Percentiles rank a stretch among this genome's conserved stretches.
phyloP scores from a whole-genome alignment of 2,888 invertebrate species.

The Caenorhabditis sinica region DNA sequence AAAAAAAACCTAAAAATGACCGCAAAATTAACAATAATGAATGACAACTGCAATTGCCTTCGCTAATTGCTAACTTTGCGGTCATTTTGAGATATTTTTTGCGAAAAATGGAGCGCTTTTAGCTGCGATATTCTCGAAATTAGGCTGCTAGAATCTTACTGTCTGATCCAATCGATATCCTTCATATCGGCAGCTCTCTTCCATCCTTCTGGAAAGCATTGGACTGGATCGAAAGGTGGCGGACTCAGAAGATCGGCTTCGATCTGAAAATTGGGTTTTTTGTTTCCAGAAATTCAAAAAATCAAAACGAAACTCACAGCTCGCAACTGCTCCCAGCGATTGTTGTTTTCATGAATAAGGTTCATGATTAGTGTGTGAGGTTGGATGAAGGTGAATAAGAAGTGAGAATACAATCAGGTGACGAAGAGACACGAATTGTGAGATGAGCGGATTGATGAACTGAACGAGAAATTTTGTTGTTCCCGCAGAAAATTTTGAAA shows the following conservation, averaged over 20 bases:
- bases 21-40: too few species aligned
- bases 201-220: constrained; percentile 35
- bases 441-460: background rate
- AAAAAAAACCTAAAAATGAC: too few species aligned
- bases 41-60: too few species aligned
- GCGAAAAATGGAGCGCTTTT: too few species aligned
- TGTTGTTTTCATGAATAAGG: background rate
- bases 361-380: constrained; percentile 30
- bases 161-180: constrained; percentile 25
- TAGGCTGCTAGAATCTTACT: background rate
- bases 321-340: constrained; percentile 54
- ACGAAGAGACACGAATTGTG: too few species aligned
- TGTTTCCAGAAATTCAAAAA: constrained; percentile 1
- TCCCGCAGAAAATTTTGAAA: background rate
- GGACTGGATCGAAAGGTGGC: constrained; percentile 52
- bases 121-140: too few species aligned
- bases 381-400: background rate
- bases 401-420: background rate
- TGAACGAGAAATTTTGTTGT: background rate
- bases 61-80: too few species aligned
- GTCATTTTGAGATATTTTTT: background rate
- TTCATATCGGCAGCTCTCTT: constrained; percentile 33
- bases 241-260: constrained; percentile 58
- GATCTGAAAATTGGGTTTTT: constrained; percentile 30
- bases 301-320: constrained; percentile 40